Conservation (phyloP, 2,113 vertebrate genomes). For the Anarhynchus alexandrinus region DNA sequence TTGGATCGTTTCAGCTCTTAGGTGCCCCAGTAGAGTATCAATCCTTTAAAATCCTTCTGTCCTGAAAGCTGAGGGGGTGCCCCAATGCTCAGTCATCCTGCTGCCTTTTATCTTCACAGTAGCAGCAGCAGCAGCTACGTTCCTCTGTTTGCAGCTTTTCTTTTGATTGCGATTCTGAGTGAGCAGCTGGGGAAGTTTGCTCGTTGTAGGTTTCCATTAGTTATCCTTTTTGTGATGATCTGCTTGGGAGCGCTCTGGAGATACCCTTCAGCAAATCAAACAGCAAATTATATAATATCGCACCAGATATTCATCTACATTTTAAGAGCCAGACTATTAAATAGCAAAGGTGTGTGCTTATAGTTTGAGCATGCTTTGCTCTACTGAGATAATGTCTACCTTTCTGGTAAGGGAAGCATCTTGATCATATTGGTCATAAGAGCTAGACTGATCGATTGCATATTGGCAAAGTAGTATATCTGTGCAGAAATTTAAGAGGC, state of each 20-base stretch:
- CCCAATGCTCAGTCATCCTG: neutral
- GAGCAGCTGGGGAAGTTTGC: neutral
- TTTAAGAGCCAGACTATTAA: neutral
- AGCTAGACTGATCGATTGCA: neutral
- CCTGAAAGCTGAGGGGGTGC: neutral
- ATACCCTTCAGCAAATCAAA: neutral
- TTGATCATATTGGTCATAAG: neutral
- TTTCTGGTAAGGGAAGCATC: neutral
- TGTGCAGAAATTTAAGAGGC: neutral
- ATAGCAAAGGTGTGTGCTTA: neutral
- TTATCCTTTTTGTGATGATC: neutral
- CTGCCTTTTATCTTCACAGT: neutral
- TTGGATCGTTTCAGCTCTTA: neutral
- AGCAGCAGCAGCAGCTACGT: neutral
- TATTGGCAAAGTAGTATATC: neutral
- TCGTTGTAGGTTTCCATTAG: neutral
- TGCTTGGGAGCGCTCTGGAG: neutral
- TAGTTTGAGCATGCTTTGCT: neutral
- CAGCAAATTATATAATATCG: accelerated
- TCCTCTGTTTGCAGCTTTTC: neutral
- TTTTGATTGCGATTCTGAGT: neutral
- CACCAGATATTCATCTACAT: neutral
- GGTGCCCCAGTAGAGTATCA: neutral
- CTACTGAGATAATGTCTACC: neutral
- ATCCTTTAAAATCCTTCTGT: neutral